A percentile compares a stretch with the other conserved stretches of the same genome.
Conservation (phyloP, 2,888 invertebrate species). For the Pterostichus niger region DNA sequence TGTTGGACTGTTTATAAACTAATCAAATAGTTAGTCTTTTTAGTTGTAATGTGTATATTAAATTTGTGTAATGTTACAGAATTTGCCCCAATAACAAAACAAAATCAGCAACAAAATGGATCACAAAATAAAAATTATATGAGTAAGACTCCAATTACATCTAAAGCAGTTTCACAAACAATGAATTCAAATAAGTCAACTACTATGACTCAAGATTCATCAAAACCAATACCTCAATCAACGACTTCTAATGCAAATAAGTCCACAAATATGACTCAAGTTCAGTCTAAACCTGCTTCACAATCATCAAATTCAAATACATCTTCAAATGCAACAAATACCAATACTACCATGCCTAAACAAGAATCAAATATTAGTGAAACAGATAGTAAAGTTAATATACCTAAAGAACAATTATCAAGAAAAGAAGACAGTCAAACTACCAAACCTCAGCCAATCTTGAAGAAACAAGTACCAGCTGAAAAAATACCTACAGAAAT, state of each 20-base stretch:
- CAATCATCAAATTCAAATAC: not conserved
- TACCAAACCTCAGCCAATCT: not conserved
- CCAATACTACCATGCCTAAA: not conserved
- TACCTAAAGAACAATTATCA: not conserved
- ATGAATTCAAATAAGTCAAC: not conserved
- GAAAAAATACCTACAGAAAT: not conserved
- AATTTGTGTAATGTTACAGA: constrained; percentile 9
- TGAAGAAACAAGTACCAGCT: constrained; percentile 1
- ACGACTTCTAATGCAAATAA: not conserved
- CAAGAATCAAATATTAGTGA: not conserved
- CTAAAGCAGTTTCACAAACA: not conserved
- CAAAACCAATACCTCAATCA: not conserved
- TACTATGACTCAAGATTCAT: not conserved
- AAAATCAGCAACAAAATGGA: not conserved
- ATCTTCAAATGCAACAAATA: constrained; percentile 1
- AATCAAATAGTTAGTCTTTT: no score
- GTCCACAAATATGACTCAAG: not conserved
- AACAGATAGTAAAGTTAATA: not conserved
- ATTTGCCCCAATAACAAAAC: constrained; percentile 3
- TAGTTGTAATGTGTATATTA: not conserved
- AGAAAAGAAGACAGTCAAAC: not conserved
- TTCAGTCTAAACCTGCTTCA: no score
- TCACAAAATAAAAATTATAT: not conserved
- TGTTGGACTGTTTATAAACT: no score
- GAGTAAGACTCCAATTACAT: not conserved